These are phyloP conservation scores for Gorilla gorilla DNA, from an alignment of 2,113 vertebrate species.

Conservation along the genomic window DNA sequence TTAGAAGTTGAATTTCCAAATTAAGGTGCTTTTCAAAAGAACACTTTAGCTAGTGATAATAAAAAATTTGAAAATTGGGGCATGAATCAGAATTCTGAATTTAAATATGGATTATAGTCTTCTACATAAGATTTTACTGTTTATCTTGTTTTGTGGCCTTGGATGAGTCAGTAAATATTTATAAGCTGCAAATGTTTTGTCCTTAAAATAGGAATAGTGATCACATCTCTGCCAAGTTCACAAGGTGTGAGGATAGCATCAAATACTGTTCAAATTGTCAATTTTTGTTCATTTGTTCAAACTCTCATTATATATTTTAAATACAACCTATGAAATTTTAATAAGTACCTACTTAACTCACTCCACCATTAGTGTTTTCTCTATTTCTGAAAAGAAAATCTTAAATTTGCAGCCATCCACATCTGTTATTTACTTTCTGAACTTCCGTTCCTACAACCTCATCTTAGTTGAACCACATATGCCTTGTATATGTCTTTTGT, in stretches of 20 bases:
- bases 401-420: not conserved
- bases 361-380: not conserved
- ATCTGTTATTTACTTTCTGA: not conserved
- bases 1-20: not conserved
- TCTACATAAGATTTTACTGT: not conserved
- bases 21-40: not conserved
- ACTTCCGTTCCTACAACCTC: not conserved
- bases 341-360: not conserved
- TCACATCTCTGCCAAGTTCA: not conserved
- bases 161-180: not conserved
- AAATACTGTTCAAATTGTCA: not conserved
- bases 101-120: not conserved
- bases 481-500: not conserved
- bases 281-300: not conserved
- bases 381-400: not conserved
- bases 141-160: not conserved
- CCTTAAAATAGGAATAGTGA: not conserved
- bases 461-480: not conserved
- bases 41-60: not conserved
- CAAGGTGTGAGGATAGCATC: not conserved
- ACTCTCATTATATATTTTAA: not conserved
- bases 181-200: not conserved
- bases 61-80: not conserved
- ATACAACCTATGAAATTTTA: not conserved
- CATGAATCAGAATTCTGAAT: not conserved